Evolutionary conservation across 2,113 vertebrate genomes (phyloP).

Genomic region (Oncorhynchus tshawytscha): DNA sequence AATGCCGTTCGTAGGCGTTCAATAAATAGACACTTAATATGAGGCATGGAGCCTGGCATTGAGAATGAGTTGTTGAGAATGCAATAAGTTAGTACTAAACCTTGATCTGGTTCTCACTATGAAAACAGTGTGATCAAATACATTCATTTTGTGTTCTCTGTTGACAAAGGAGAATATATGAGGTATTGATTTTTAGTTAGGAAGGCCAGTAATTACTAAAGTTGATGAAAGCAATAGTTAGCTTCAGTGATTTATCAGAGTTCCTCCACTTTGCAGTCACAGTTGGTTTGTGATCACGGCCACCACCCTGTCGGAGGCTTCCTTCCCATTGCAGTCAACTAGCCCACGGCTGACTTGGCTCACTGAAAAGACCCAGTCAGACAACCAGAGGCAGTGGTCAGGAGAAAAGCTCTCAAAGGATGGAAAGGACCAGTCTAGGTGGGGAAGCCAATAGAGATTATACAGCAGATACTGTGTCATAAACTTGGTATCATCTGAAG

Average conservation of each 20-base stretch:
- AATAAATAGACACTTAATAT: background rate
- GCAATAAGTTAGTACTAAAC: background rate
- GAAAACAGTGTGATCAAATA: background rate
- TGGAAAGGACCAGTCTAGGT: background rate
- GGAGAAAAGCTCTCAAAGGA: background rate
- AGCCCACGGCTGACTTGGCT: background rate
- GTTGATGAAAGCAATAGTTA: background rate
- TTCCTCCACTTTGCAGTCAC: background rate
- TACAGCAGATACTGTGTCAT: background rate
- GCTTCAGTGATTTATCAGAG: background rate
- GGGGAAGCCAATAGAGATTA: background rate
- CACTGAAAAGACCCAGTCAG: background rate
- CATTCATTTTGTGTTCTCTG: background rate
- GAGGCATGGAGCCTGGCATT: background rate
- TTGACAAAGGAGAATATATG: background rate
- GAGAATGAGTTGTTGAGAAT: background rate
- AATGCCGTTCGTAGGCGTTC: background rate
- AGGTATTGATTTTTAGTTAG: background rate
- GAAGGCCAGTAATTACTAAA: background rate
- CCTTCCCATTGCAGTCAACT: background rate
- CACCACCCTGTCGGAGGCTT: background rate
- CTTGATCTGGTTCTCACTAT: background rate
- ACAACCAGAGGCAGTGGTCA: background rate
- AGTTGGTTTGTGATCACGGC: background rate
- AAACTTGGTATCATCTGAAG: background rate